Conservation (phyloP, 2,888 invertebrate species). For the Harpalus rubripes region DNA sequence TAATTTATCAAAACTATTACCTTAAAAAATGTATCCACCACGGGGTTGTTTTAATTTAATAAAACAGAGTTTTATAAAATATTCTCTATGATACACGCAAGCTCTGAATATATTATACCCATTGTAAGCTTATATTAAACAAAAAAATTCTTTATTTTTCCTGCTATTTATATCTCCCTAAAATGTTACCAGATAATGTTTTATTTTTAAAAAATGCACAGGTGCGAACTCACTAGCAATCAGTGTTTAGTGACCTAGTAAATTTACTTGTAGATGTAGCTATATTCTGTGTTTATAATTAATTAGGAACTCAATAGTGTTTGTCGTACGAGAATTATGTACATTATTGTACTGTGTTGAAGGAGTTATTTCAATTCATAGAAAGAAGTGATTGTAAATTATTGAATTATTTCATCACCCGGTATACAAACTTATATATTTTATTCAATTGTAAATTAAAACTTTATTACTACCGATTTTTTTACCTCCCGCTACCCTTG, state of each 20-base stretch:
- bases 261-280: not conserved
- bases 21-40: not conserved
- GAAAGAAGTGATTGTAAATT: too few species aligned
- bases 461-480: too few species aligned
- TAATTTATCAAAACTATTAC: not conserved
- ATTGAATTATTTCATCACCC: too few species aligned
- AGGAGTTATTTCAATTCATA: too few species aligned
- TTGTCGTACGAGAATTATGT: not conserved
- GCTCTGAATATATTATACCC: not conserved
- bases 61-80: constrained; percentile 5
- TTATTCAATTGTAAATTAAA: too few species aligned
- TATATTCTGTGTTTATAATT: constrained; percentile 20
- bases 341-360: too few species aligned
- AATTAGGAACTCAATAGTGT: not conserved
- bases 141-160: not conserved
- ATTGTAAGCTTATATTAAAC: not conserved
- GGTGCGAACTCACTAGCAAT: not conserved
- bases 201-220: not conserved
- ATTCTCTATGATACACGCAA: constrained; percentile 4
- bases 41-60: constrained; percentile 15
- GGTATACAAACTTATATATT: too few species aligned
- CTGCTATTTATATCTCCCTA: not conserved
- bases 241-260: constrained; percentile 6
- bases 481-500: too few species aligned
- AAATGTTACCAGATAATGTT: not conserved